Evolutionary conservation across 1,140 invertebrate species (phyloP), one percentile per base, ranked within the genome.

Genomic region (Tetramorium simillimum): DNA sequence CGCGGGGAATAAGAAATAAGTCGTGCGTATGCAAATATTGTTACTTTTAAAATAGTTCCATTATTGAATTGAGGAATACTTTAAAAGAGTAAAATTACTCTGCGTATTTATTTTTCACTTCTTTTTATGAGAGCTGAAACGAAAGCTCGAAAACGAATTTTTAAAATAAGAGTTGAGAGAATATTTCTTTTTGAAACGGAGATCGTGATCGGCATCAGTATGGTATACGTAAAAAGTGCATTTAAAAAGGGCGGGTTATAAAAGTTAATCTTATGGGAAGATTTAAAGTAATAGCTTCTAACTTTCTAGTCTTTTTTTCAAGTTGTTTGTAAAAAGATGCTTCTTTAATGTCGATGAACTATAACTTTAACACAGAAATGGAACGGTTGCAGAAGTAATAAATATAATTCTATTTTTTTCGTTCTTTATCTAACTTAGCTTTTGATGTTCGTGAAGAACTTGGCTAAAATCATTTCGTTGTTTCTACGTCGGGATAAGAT

Each of bases 1-100:
- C 18, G 18, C 43, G 56, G 28, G 69, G 60, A 60, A 87, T 82
- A 58, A 72, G 69, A 51, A 86, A 80, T 43, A 53, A 56, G 7
- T 33, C 51, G 5, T 24, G 65, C 49, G 3, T 81, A 67, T 6
- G 37, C 5, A 73, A 75, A 82, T 58, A 33, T 18, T 46, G 24
- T 58, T 37, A 56, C 28, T 72, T 72, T 24, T 53, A 28, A 12
- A 65, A 56, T 43, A 43, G 7, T 33, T 81, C 10, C 10, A 24
- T 46, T 65, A 58, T 72, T 2, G 21, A 16, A 5, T 49, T 9
- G 24, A 46, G n/a, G 3, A 10, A 18, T 16, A 33, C 10, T 5
- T 80, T 18, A 51, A 51, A 78, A 51, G 12, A 37, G 3, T 4
- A 12, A 80, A 67, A 51, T 51, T 67, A 51, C 7, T 37, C 21